Percentiles rank a stretch among this genome's conserved stretches.
phyloP scores from a whole-genome alignment of 2,888 invertebrate species.

The Aleiodes alternator region DNA sequence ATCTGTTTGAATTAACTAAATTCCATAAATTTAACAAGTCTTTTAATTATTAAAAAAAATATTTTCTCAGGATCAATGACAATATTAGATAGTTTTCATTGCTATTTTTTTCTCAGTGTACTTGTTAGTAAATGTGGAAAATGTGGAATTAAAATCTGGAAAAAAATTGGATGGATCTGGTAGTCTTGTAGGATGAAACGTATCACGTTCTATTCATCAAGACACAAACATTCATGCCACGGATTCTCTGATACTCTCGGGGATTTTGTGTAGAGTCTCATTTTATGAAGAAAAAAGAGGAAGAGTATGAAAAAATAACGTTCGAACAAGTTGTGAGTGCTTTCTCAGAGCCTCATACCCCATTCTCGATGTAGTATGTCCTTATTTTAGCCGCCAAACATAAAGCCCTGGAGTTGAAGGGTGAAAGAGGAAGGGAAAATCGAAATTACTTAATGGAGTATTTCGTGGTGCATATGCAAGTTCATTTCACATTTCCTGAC shows the following conservation, averaged over 20 bases:
- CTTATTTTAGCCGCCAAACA: conserved; percentile 38
- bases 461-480: conserved; percentile 13
- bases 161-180: background rate
- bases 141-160: background rate
- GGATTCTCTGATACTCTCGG: conserved; percentile 9
- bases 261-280: conserved; percentile 5
- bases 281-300: background rate
- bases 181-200: conserved; percentile 32
- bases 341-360: conserved; percentile 26
- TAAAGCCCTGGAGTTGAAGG: conserved; percentile 28
- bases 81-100: no score
- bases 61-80: no score
- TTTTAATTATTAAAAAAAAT: no score
- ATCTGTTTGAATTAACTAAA: no score
- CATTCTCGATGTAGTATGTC: conserved; percentile 36
- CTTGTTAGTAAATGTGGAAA: background rate
- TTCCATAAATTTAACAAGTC: no score
- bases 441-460: conserved; percentile 48
- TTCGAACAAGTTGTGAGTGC: conserved; percentile 27
- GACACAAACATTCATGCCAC: conserved; percentile 16
- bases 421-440: conserved; percentile 37
- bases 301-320: background rate
- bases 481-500: background rate
- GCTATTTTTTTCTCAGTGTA: no score
- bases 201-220: conserved; percentile 47